Percentiles rank a stretch among this genome's conserved stretches.
Evolutionary conservation across 1,140 invertebrate species (phyloP).

Genomic region (Drosophila pandora): DNA sequence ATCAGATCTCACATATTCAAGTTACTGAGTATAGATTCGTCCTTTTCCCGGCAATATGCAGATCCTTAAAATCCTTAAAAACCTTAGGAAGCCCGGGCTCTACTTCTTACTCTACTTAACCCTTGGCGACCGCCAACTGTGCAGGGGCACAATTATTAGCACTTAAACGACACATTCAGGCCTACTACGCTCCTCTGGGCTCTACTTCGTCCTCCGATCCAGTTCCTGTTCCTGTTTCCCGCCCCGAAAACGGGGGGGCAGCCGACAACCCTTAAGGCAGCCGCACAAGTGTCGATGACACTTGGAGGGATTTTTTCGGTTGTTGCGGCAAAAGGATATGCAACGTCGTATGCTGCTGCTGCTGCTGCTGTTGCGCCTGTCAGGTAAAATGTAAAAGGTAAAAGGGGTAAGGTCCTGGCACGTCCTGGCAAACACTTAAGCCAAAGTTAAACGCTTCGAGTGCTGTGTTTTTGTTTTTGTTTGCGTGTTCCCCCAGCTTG

Average conservation of each 20-base stretch:
- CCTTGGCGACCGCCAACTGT: constrained; percentile 65
- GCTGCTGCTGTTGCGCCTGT: constrained; percentile 10
- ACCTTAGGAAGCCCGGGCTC: constrained; percentile 10
- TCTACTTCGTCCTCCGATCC: constrained; percentile 15
- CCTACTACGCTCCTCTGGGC: constrained; percentile 42
- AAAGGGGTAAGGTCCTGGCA: constrained; percentile 46
- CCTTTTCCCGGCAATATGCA: constrained; percentile 12
- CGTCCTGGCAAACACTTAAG: constrained; percentile 79
- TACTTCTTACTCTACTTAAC: constrained; percentile 5
- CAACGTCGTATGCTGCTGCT: constrained; percentile 58
- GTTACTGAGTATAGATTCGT: constrained; percentile 37
- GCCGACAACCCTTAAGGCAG: constrained; percentile 65
- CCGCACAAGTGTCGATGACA: constrained; percentile 80
- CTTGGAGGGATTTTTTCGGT: constrained; percentile 72
- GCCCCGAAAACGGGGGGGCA: constrained; percentile 17
- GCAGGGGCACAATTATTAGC: constrained; percentile 78
- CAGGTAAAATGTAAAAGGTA: constrained; percentile 63
- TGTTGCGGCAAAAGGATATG: constrained; percentile 52
- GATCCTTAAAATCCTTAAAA: constrained; percentile 26
- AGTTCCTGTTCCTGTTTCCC: constrained; percentile 13
- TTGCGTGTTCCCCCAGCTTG: constrained; percentile 52
- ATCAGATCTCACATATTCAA: constrained; percentile 39
- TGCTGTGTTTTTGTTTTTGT: constrained; percentile 81
- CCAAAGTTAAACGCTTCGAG: constrained; percentile 81
- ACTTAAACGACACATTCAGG: constrained; percentile 74